Percentiles rank a stretch among this genome's conserved stretches.
These are phyloP conservation scores for Paralichthys olivaceus DNA, from an alignment of 2,113 vertebrate genomes.

Conservation along the genomic window DNA sequence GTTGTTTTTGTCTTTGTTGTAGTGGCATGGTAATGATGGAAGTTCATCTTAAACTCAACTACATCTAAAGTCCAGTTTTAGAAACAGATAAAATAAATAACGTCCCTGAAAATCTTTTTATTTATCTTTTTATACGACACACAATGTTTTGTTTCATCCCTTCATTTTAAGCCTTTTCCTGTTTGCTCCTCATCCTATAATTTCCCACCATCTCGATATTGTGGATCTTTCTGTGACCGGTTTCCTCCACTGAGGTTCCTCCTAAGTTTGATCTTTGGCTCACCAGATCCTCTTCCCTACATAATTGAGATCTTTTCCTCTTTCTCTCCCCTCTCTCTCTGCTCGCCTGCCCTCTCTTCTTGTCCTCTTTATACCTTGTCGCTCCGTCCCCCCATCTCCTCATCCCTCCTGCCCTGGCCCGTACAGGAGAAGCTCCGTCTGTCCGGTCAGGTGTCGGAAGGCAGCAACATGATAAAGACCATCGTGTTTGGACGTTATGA, in stretches of 20 bases:
- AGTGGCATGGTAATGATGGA: not conserved
- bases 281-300: constrained; percentile 11
- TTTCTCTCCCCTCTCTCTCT: constrained; percentile 9
- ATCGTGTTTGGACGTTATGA: constrained; percentile 97
- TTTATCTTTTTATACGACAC: not conserved
- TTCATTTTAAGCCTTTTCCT: not conserved
- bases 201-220: constrained; percentile 15
- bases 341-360: constrained; percentile 15
- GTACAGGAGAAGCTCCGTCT: constrained; percentile 92
- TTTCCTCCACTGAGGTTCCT: constrained; percentile 48
- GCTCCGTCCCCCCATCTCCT: not conserved
- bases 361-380: constrained; percentile 5
- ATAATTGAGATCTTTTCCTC: constrained; percentile 41
- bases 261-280: constrained; percentile 1
- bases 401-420: constrained; percentile 16
- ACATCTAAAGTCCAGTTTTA: not conserved
- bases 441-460: constrained; percentile 93
- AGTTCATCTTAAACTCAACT: not conserved
- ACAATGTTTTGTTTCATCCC: not conserved
- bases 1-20: not conserved
- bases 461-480: constrained; percentile 97
- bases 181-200: not conserved
- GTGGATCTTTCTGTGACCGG: not conserved
- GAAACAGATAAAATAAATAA: not conserved
- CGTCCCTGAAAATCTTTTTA: not conserved